Base-by-base conservation (phyloP, 2,888 invertebrate genomes). In the Tridacna gigas region DNA sequence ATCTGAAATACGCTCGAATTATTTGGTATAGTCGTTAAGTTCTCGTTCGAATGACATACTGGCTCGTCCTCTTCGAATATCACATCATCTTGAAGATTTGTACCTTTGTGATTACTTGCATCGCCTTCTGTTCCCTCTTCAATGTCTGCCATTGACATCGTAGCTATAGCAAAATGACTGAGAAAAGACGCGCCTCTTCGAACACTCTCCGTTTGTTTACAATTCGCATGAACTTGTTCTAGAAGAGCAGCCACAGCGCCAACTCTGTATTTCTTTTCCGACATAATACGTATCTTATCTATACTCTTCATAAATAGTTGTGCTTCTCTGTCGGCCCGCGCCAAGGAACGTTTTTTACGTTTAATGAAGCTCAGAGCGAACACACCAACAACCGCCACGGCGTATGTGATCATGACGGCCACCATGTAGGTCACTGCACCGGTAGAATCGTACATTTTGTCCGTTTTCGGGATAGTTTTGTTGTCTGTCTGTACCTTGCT, bases 351-450 rank as follows among this genome's bases (percentile, higher is more conserved):
- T 77, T 85, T 90, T n/a, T 86, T 78, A 15, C 88, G 74, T n/a
- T 86, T 84, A 45, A 88, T 88, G 48, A 90, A 88, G 63, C 92
- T 89, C 37, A 92, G 81, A 0, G 90, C 86, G 71, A 92, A 88
- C 37, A 92, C 87, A 4, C 92, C 92, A 12, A 91, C 86, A 20
- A 91, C 90, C 0, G 91, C 91, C 20, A 92, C 80, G 20, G 91
- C 90, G 56, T 91, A 92, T 22, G 91, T 89, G 45, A 91, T 67
- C 0, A 92, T 89, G 0, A 92, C 91, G 22, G 90, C 90, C 15
- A 92, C 82, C 11, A 89, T 91, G 81, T 90, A 92, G 73, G 86
- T 88, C 83, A 92, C 81, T n/a, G 92, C 91, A 7, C 92, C 92
- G 13, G 77, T 86, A 12, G 85, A 86, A 51, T 92, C 91, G 65